phyloP scores from a whole-genome alignment of 2,113 vertebrate species.

The Chunga burmeisteri region DNA sequence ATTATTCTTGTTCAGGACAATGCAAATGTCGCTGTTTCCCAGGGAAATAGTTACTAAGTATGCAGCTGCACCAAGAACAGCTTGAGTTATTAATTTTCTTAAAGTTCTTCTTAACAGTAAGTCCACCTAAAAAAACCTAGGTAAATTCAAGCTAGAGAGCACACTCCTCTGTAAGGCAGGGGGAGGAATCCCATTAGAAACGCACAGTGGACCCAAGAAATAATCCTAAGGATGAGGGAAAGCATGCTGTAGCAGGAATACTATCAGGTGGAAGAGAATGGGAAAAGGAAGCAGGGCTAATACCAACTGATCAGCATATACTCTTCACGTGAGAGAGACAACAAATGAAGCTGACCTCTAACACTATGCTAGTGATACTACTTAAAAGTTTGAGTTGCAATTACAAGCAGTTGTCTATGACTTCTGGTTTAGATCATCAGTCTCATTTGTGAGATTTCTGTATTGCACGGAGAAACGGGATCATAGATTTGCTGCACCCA shows the following conservation, averaged over 20 bases:
- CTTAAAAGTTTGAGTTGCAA: neutral
- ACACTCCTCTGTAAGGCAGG: accelerated
- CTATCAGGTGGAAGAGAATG: accelerated
- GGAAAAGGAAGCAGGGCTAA: neutral
- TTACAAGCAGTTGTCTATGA: accelerated
- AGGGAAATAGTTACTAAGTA: neutral
- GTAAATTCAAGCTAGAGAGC: neutral
- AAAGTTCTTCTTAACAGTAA: neutral
- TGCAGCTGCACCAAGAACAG: neutral
- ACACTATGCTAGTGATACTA: accelerated
- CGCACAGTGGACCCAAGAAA: neutral
- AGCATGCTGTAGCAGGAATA: neutral
- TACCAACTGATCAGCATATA: accelerated
- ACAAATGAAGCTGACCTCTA: neutral
- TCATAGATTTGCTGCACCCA: accelerated
- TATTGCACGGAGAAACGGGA: accelerated
- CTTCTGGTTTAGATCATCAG: neutral
- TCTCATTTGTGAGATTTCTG: neutral
- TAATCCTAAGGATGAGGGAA: neutral
- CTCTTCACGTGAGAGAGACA: accelerated
- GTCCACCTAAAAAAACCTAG: neutral
- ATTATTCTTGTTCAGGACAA: neutral
- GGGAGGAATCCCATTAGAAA: neutral
- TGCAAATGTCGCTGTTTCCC: accelerated
- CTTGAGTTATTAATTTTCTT: neutral